Base-by-base conservation (phyloP, 2,797 vertebrate genomes). In the Siniperca scherzeri region DNA sequence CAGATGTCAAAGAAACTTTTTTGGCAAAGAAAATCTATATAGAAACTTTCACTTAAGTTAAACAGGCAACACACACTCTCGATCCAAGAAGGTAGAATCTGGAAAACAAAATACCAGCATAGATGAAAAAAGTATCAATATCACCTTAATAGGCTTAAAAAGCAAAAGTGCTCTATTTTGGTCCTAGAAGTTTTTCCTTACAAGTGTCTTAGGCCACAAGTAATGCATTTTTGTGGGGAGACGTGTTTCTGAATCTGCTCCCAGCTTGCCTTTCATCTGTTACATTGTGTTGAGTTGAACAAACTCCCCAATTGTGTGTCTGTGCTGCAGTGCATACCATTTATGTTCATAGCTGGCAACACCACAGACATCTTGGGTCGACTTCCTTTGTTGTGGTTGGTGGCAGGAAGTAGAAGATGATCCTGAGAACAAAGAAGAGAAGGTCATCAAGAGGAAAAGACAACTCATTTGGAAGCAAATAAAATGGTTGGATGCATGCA, bases 311-410 rank as follows among this genome's bases (percentile, higher is more conserved):
- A 75, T 52, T 77, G 53, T 82, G 70, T 73, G 74, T 78, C 53
- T 88, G 81, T 79, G 75, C 30, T 55, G 70, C 57, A 56, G 64
- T 33, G 93, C 97, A 97, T 95, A 98, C 98, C 98, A 61, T 97
- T 98, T 93, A 98, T 95, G 91, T 99, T 98, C 92, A 98, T 95
- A 74, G 98, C 98, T 87, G 98, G 98, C 90, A 99, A 90, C 81
- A 99, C 95, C 90, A 99, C 88, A 30, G 98, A 98, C 97, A 99
- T 99, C 95, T 99, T 99, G 77, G 98, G 98, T 82, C 98, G 96
- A 74, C 96, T 96, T 89, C 98, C 98, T 95, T 99, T 99, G 94
- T 98, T 99, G 93, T 98, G 97, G 87, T 94, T 97, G 68, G 97
- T 99, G 87, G 98, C 98, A 88, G 98, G 98, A 92, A 99, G 89